A percentile compares a stretch with the other conserved stretches of the same genome.
Evolutionary conservation across 1,140 invertebrate genomes (phyloP).

Genomic region (Drosophila ohnishii): DNA sequence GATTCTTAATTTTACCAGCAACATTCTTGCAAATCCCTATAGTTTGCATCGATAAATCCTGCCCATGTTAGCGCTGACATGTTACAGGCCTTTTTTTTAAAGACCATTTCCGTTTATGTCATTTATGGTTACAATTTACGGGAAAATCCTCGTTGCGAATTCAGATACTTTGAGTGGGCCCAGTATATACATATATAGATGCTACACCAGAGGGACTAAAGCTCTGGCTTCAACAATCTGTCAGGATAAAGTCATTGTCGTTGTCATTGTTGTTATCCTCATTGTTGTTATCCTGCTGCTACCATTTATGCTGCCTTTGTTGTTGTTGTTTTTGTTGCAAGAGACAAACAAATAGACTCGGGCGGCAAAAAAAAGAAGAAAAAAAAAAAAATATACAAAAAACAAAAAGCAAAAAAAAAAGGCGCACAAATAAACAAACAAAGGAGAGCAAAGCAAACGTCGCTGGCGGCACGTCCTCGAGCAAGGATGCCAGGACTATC

Average conservation of each 20-base stretch:
- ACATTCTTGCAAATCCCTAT: not conserved
- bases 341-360: conserved; percentile 55
- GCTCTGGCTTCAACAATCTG: conserved; percentile 65
- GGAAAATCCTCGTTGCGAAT: conserved; percentile 25
- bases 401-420: conserved; percentile 29
- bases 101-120: conserved; percentile 32
- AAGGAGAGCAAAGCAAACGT: conserved; percentile 68
- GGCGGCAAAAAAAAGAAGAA: conserved; percentile 38
- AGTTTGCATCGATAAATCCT: not conserved
- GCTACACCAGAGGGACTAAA: conserved; percentile 23
- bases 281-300: conserved; percentile 63
- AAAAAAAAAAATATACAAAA: conserved; percentile 1
- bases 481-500: conserved; percentile 52
- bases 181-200: not conserved
- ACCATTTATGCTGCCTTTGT: conserved; percentile 5
- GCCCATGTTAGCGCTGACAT: not conserved
- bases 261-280: conserved; percentile 72
- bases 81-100: conserved; percentile 12
- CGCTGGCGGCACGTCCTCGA: conserved; percentile 72
- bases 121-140: conserved; percentile 34
- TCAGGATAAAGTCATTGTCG: conserved; percentile 79
- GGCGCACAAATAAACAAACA: conserved; percentile 74
- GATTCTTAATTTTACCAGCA: not conserved
- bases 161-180: conserved; percentile 17
- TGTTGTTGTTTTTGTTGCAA: conserved; percentile 43